Base-by-base conservation (phyloP, 2,113 vertebrate genomes). In the Agelaius tricolor region DNA sequence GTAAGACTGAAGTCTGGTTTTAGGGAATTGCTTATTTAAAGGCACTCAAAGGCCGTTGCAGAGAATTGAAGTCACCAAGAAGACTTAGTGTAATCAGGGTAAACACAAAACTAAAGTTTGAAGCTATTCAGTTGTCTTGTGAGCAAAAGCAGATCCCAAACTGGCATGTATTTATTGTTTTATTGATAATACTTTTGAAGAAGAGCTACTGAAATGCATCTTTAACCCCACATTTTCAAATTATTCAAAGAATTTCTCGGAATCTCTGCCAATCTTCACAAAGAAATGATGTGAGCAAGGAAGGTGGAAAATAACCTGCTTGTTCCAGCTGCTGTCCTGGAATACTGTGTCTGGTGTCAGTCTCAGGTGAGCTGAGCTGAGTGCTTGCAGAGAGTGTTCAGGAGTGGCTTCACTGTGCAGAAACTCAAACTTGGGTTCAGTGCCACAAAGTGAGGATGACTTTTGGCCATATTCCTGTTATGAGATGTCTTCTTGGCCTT, bases 91-190 rank as follows among this genome's bases (percentile, higher is more conserved):
- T 33, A 57, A 57, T 57, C 55, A 57, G n/a, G 30, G 21, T 87
- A 31, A 89, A 71, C 28, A 35, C 35, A 46, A 89, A 80, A 19
- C 21, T 55, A 8, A 37, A 71, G 15, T 62, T 52, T 90, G 33
- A 73, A 89, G 63, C 10, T 6, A 5, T 80, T 86, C 16, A 47
- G 7, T 68, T 89, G 79, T 27, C 72, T 85, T 58, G 20, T 20
- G 33, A 94, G 37, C 66, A 80, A 78, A 86, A 68, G 51, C 18
- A 89, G 63, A 83, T 11, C 9, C 22, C 59, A 75, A 73, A 37
- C 22, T 84, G 66, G 31, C 30, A 85, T 61, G 33, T 95, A 72
- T 86, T 74, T 93, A 79, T n/a, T 91, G 74, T 69, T 95, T 86
- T 77, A 78, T 88, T 92, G 73, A 90, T 94, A 92, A 68, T 44